These are phyloP conservation scores for Craseonycteris thonglongyai DNA, from an alignment of 2,113 vertebrate species.

Conservation along the genomic window DNA sequence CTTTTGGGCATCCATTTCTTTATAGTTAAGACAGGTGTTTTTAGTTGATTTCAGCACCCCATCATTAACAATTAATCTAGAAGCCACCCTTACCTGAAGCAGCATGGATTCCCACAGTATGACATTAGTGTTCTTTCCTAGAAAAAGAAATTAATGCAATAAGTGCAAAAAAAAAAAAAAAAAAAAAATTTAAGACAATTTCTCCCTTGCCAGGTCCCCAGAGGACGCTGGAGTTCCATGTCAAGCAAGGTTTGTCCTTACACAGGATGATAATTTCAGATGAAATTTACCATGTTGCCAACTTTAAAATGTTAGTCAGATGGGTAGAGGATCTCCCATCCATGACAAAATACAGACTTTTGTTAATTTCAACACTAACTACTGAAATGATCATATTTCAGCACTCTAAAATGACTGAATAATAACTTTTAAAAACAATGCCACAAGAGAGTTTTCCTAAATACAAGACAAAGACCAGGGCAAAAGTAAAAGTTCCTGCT, in stretches of 20 bases:
- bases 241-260: not conserved
- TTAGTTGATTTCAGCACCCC: not conserved
- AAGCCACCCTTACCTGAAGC: conserved; percentile 56
- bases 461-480: not conserved
- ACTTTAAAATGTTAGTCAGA: not conserved
- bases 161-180: not conserved
- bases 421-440: not conserved
- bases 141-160: conserved; percentile 38
- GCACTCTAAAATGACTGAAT: not conserved
- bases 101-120: conserved; percentile 62
- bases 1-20: not conserved
- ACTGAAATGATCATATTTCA: not conserved
- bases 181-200: not conserved
- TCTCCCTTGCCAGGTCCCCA: not conserved
- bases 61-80: not conserved
- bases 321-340: not conserved
- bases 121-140: conserved; percentile 31
- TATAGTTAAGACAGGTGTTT: not conserved
- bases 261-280: not conserved
- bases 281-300: not conserved
- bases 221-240: not conserved
- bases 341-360: not conserved
- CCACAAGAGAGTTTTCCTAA: not conserved
- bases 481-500: not conserved
- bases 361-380: not conserved